Conservation (phyloP, 2,113 vertebrate species). For the Carettochelys insculpta region DNA sequence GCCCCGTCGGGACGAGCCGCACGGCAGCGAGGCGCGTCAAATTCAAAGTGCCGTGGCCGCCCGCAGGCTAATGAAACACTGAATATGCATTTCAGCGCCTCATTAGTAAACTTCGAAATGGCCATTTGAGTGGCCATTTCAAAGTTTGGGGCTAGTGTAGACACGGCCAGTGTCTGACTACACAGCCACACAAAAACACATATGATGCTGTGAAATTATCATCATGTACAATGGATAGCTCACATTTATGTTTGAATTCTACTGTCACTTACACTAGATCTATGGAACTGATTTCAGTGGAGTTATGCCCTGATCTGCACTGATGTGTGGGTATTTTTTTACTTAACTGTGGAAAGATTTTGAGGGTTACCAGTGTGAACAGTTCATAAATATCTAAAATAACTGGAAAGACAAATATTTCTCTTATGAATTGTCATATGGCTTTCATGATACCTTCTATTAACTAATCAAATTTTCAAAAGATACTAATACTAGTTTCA, state of each 20-base stretch:
- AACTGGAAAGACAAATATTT: background rate
- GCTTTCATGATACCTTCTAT: background rate
- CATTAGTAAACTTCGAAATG: too few species aligned
- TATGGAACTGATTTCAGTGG: background rate
- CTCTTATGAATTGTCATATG: background rate
- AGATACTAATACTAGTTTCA: too few species aligned
- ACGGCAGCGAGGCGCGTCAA: too few species aligned
- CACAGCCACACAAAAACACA: background rate
- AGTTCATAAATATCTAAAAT: background rate
- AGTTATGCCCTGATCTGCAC: background rate
- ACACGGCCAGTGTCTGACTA: too few species aligned
- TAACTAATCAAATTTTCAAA: background rate
- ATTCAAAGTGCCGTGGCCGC: too few species aligned
- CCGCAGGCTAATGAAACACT: too few species aligned
- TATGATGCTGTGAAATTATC: background rate
- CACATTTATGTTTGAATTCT: background rate
- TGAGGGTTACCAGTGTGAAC: background rate
- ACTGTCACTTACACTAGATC: background rate
- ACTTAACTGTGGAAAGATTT: background rate
- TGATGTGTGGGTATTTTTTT: background rate
- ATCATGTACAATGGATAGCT: background rate
- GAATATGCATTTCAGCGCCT: too few species aligned
- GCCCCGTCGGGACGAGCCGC: too few species aligned
- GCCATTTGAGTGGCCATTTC: too few species aligned
- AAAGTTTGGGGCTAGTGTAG: too few species aligned